A percentile compares a stretch with the other conserved stretches of the same genome.
Evolutionary conservation across 2,113 vertebrate genomes (phyloP).

Genomic region (Trogon surrucura): DNA sequence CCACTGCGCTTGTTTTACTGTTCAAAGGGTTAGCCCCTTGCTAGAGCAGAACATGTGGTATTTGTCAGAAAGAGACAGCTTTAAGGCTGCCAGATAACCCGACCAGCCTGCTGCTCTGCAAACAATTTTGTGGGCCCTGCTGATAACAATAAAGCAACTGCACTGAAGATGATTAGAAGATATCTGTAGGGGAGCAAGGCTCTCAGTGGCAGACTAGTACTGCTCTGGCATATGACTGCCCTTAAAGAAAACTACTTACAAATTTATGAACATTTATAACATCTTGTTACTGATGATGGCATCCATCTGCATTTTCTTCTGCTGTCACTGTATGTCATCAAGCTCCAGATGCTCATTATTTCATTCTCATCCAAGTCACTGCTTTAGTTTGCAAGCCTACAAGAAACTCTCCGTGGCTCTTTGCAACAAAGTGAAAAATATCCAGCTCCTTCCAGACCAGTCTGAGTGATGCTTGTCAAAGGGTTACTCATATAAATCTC

Average conservation of each 20-base stretch:
- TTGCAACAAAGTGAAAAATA: background rate
- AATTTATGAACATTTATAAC: background rate
- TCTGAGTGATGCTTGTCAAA: background rate
- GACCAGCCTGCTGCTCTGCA: background rate
- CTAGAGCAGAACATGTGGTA: background rate
- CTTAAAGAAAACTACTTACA: background rate
- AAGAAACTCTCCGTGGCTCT: background rate
- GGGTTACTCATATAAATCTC: background rate
- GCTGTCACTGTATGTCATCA: background rate
- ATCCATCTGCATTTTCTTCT: background rate
- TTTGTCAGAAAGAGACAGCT: constrained; percentile 9
- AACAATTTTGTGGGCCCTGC: background rate
- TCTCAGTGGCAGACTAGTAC: background rate
- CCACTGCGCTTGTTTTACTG: background rate
- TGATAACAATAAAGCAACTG: background rate
- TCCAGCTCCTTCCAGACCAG: background rate
- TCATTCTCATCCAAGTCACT: background rate
- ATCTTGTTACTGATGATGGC: background rate
- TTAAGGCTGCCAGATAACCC: constrained; percentile 3
- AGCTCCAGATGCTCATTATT: background rate
- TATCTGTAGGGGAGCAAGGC: background rate
- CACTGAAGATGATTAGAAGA: background rate
- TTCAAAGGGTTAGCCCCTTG: background rate
- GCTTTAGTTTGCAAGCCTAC: background rate
- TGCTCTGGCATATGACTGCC: background rate